These are phyloP conservation scores for Notarius quadriscutis DNA, from an alignment of 2,113 vertebrate genomes.

Conservation along the genomic window DNA sequence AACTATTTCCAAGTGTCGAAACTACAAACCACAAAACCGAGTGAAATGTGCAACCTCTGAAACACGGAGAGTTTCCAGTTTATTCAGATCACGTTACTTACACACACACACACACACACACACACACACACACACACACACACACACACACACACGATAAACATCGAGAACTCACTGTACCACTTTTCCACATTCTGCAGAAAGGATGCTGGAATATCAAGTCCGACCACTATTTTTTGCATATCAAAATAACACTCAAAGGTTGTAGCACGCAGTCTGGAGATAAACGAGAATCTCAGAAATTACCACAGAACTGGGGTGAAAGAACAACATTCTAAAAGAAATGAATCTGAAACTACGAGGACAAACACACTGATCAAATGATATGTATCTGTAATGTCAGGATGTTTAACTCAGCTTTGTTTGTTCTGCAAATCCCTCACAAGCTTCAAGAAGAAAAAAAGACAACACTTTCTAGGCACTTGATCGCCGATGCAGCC, in stretches of 20 bases:
- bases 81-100: background rate
- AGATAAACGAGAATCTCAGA: background rate
- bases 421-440: background rate
- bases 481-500: background rate
- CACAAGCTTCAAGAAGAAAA: background rate
- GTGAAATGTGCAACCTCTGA: background rate
- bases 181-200: background rate
- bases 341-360: background rate
- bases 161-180: background rate
- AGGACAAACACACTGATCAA: background rate
- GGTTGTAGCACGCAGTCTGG: background rate
- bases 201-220: constrained; percentile 22
- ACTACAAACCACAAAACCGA: background rate
- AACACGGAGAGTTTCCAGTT: background rate
- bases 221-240: background rate
- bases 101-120: background rate
- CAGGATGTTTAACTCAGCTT: background rate
- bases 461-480: background rate
- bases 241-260: background rate
- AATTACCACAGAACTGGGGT: background rate
- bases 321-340: constrained; percentile 24
- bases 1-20: background rate
- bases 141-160: background rate
- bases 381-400: background rate
- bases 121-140: background rate